Percentiles rank a stretch among this genome's conserved stretches.
Evolutionary conservation across 92 coral and sea anemone species (phyloP).

Genomic region (Hydrozoanthus gracilis): DNA sequence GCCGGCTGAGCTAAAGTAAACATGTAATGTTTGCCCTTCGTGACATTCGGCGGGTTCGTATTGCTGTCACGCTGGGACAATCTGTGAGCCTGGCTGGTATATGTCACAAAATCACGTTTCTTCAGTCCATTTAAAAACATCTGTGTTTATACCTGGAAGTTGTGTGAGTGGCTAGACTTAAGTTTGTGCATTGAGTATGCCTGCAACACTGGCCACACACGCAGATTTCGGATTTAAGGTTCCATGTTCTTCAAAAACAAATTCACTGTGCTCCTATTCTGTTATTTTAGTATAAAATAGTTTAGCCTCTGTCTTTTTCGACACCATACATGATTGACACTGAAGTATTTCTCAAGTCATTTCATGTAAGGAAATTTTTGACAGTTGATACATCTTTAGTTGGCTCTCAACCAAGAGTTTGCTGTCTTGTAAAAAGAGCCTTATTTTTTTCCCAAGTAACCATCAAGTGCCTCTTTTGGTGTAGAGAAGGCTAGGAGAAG

Average conservation of each 20-base stretch:
- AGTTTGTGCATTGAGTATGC: conserved; percentile 32
- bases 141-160: conserved; percentile 70
- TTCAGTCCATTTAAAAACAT: conserved; percentile 68
- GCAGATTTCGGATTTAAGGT: conserved; percentile 64
- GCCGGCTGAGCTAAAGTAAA: too few relatives aligned
- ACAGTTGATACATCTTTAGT: conserved; percentile 36
- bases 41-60: too few relatives aligned
- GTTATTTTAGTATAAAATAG: conserved; percentile 36
- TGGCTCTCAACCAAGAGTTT: conserved; percentile 48
- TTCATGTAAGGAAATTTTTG: conserved; percentile 23
- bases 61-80: too few relatives aligned
- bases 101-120: conserved; percentile 64
- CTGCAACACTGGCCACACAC: conserved; percentile 59
- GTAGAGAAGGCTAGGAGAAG: too few relatives aligned
- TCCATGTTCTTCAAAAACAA: conserved; percentile 53
- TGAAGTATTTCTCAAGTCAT: neutral
- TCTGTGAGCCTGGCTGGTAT: conserved; percentile 50
- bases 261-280: conserved; percentile 32
- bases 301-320: conserved; percentile 60
- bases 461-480: too few relatives aligned
- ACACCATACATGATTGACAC: conserved; percentile 40
- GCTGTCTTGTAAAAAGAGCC: conserved; percentile 39
- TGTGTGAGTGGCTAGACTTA: conserved; percentile 50
- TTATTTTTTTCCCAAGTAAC: conserved; percentile 26
- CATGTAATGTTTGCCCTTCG: too few relatives aligned